Evolutionary conservation across 2,113 vertebrate genomes (phyloP).

Genomic region (Argyrosomus japonicus): DNA sequence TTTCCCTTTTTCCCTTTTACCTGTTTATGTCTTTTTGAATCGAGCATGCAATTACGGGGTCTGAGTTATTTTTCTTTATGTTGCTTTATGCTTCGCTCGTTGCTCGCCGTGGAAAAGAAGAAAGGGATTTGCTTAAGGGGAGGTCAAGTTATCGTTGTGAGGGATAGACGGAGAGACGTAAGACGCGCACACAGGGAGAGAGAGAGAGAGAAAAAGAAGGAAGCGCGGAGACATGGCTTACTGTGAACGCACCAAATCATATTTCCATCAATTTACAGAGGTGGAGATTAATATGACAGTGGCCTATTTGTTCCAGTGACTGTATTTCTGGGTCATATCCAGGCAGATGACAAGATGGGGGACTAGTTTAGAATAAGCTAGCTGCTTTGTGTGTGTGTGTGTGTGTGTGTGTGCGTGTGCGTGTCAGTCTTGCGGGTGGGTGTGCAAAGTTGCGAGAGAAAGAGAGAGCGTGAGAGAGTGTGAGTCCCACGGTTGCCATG

Average conservation of each 20-base stretch:
- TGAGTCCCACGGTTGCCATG: constrained; percentile 76
- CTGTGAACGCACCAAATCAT: constrained; percentile 69
- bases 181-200: neutral
- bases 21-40: constrained; percentile 62
- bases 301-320: constrained; percentile 83
- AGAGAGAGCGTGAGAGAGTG: constrained; percentile 54
- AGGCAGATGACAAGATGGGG: constrained; percentile 78
- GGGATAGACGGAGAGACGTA: neutral
- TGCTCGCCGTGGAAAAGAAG: neutral
- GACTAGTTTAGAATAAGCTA: constrained; percentile 70
- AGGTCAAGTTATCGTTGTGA: constrained; percentile 43
- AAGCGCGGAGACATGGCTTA: constrained; percentile 33
- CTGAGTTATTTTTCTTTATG: constrained; percentile 26
- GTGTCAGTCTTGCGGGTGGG: constrained; percentile 34
- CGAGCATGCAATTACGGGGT: constrained; percentile 41
- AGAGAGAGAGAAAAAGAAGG: neutral
- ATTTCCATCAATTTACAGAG: constrained; percentile 78
- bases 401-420: constrained; percentile 3
- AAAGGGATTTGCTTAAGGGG: constrained; percentile 13
- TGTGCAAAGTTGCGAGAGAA: constrained; percentile 44
- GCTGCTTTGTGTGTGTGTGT: constrained; percentile 10
- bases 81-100: constrained; percentile 39
- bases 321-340: constrained; percentile 85
- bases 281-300: constrained; percentile 79
- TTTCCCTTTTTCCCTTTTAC: constrained; percentile 31